A percentile compares a stretch with the other conserved stretches of the same genome.
phyloP scores from a whole-genome alignment of 2,888 invertebrate genomes.

The Microdon myrmicae region DNA sequence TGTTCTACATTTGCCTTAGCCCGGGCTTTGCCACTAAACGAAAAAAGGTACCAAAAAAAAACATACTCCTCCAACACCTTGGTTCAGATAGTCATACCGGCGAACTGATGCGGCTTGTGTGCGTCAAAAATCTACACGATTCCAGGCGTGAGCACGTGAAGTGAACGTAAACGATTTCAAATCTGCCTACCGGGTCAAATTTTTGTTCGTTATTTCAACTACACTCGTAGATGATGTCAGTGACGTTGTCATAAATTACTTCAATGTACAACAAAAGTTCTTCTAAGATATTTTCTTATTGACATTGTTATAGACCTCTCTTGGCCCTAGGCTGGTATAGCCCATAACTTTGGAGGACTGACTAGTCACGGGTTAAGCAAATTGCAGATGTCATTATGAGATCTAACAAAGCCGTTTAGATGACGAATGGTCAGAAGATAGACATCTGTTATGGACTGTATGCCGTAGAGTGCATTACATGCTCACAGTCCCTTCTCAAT shows the following conservation, averaged over 20 bases:
- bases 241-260: conserved; percentile 26
- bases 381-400: conserved; percentile 47
- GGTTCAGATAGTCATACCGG: conserved; percentile 12
- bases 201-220: conserved; percentile 26
- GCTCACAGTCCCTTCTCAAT: no score
- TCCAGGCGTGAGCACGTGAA: conserved; percentile 42
- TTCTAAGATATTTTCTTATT: conserved; percentile 28
- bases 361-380: conserved; percentile 16
- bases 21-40: background rate
- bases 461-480: no score
- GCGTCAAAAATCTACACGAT: conserved; percentile 45
- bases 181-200: conserved; percentile 44
- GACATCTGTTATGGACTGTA: conserved; percentile 35
- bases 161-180: conserved; percentile 50
- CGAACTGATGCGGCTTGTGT: conserved; percentile 21
- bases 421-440: conserved; percentile 42
- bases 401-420: conserved; percentile 41
- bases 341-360: no score
- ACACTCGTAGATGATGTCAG: conserved; percentile 10
- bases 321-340: no score
- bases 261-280: conserved; percentile 41
- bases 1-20: conserved; percentile 46
- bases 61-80: conserved; percentile 11
- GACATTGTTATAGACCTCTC: no score
- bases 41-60: conserved; percentile 8